These are phyloP conservation scores for Pollenia angustigena DNA, from an alignment of 2,888 invertebrate genomes.

Conservation along the genomic window DNA sequence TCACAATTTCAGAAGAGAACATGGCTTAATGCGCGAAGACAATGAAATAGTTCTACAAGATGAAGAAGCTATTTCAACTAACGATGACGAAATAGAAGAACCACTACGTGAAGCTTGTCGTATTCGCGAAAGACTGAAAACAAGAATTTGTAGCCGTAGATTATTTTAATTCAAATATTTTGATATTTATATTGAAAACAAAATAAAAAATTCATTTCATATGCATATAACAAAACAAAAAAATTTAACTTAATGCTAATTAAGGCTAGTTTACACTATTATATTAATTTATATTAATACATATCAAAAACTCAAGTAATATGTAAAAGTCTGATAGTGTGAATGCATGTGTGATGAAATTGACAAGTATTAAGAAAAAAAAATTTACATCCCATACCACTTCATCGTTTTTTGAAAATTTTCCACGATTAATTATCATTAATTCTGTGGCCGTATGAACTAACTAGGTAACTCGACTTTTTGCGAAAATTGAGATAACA, in stretches of 20 bases:
- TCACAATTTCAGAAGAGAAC: constrained; percentile 36
- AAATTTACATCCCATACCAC: too few species aligned
- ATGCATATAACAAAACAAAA: not conserved
- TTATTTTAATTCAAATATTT: not conserved
- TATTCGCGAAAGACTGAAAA: not conserved
- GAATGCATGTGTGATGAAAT: too few species aligned
- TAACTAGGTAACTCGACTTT: too few species aligned
- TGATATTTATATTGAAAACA: not conserved
- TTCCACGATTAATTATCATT: too few species aligned
- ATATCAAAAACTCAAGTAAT: too few species aligned
- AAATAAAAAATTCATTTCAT: too few species aligned
- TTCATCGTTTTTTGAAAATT: too few species aligned
- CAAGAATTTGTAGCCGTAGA: not conserved
- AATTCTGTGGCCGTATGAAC: too few species aligned
- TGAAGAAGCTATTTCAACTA: not conserved
- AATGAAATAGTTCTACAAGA: not conserved
- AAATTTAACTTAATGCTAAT: not conserved
- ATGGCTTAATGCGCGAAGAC: constrained; percentile 7
- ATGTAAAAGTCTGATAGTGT: not conserved
- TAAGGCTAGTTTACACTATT: too few species aligned
- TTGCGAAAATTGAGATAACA: too few species aligned
- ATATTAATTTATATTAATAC: too few species aligned
- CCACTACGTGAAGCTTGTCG: not conserved
- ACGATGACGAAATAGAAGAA: not conserved
- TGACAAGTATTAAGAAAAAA: not conserved